Conservation (phyloP, 2,888 invertebrate genomes). For the Macaria liturata region DNA sequence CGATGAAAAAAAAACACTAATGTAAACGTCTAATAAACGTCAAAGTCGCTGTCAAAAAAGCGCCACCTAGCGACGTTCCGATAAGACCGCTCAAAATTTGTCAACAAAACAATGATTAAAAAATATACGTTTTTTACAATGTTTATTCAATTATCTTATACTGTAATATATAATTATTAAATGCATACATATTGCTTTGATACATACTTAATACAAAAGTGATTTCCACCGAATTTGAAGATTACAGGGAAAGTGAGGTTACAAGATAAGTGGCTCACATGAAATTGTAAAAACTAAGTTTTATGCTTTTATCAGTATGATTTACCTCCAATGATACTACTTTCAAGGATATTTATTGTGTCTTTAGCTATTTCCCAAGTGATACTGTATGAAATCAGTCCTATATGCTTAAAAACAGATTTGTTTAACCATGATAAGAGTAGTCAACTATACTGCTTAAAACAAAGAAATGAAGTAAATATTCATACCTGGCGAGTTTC, state of each 20-base stretch:
- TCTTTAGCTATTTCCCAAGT: conserved; percentile 38
- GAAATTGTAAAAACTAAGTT: conserved; percentile 26
- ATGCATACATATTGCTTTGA: neutral
- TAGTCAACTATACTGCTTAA: conserved; percentile 49
- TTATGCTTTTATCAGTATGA: conserved; percentile 33
- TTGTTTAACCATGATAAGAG: conserved; percentile 60
- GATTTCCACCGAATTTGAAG: conserved; percentile 22
- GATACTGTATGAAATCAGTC: conserved; percentile 36
- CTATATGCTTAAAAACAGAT: conserved; percentile 49
- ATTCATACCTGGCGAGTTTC: conserved; percentile 33
- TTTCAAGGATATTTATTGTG: conserved; percentile 38
- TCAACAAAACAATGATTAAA: conserved; percentile 46
- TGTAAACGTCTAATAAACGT: conserved; percentile 38
- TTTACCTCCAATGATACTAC: conserved; percentile 47
- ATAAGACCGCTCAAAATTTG: conserved; percentile 42
- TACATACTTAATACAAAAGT: conserved; percentile 4
- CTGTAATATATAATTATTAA: no score
- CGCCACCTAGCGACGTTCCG: conserved; percentile 41
- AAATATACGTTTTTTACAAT: conserved; percentile 17
- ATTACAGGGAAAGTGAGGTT: conserved; percentile 37
- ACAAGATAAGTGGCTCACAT: conserved; percentile 28
- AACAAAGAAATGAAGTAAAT: conserved; percentile 44
- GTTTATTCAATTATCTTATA: no score
- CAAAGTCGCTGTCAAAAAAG: conserved; percentile 15
- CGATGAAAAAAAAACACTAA: no score